A percentile compares a stretch with the other conserved stretches of the same genome.
These are phyloP conservation scores for Calypte anna DNA, from an alignment of 2,113 vertebrate species.

Conservation along the genomic window DNA sequence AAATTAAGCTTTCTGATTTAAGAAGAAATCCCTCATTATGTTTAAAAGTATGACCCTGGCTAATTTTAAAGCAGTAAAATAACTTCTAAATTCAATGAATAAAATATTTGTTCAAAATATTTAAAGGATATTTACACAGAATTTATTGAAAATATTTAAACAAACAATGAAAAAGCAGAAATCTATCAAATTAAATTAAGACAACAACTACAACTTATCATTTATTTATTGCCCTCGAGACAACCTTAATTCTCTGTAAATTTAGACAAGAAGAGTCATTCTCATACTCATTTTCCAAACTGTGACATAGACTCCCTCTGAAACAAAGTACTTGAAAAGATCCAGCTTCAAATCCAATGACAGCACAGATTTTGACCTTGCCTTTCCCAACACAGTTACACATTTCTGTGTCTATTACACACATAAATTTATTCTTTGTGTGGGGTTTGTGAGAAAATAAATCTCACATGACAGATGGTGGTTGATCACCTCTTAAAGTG, in stretches of 20 bases:
- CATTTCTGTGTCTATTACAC: not conserved
- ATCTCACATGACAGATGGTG: rapidly evolving
- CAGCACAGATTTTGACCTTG: not conserved
- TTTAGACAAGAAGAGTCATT: not conserved
- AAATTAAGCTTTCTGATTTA: not conserved
- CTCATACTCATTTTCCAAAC: not conserved
- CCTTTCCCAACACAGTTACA: not conserved
- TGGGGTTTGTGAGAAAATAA: not conserved
- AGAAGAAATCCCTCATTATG: not conserved
- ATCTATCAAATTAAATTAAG: not conserved
- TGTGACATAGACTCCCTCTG: not conserved
- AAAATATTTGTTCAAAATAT: not conserved
- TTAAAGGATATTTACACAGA: not conserved
- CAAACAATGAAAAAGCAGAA: not conserved
- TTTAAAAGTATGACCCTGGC: not conserved
- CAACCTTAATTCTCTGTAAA: not conserved
- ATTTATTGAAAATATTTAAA: not conserved
- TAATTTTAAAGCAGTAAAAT: not conserved
- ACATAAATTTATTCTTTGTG: not conserved
- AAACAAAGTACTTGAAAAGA: not conserved
- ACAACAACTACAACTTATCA: not conserved
- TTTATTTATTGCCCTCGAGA: not conserved
- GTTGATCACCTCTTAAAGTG: not conserved
- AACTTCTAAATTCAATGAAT: not conserved
- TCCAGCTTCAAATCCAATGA: rapidly evolving